phyloP scores from a whole-genome alignment of 2,113 vertebrate genomes.

The Pelmatolapia mariae region DNA sequence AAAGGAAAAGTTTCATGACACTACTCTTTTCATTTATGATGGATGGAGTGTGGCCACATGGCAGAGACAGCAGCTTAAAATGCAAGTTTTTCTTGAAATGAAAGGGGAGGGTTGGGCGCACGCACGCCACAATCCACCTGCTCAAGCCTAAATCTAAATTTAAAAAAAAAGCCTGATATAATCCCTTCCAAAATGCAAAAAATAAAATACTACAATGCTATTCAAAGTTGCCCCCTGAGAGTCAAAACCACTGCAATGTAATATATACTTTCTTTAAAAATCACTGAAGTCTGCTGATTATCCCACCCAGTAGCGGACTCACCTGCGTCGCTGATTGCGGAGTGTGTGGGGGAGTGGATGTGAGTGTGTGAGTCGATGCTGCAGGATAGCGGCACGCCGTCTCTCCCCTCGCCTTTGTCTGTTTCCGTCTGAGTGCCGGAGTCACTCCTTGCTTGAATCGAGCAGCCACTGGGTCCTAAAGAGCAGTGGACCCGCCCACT shows the following conservation, averaged over 20 bases:
- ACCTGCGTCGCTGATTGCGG: conserved; percentile 62
- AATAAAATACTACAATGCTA: not conserved
- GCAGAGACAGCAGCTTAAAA: not conserved
- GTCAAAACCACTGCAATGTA: not conserved
- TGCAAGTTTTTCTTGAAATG: not conserved
- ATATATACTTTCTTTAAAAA: not conserved
- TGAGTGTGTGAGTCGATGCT: conserved; percentile 53
- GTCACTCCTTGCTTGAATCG: conserved; percentile 44
- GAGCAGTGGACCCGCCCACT: conserved; percentile 41
- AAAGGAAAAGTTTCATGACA: conserved; percentile 28
- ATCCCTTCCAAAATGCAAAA: not conserved
- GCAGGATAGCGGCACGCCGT: conserved; percentile 67
- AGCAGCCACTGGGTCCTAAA: conserved; percentile 72
- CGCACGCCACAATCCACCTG: conserved; percentile 43
- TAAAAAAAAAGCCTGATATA: not conserved
- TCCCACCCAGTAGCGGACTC: conserved; percentile 37
- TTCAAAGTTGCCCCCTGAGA: not conserved
- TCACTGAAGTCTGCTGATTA: not conserved
- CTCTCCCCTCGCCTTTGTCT: conserved; percentile 69
- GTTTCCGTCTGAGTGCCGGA: conserved; percentile 48
- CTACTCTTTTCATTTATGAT: not conserved
- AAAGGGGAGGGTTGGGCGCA: not conserved
- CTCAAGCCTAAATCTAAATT: not conserved
- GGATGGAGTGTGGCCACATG: conserved; percentile 15
- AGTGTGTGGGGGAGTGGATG: conserved; percentile 22